These are phyloP conservation scores for Eleutherodactylus coqui DNA, from an alignment of 2,797 vertebrate genomes.

Conservation along the genomic window DNA sequence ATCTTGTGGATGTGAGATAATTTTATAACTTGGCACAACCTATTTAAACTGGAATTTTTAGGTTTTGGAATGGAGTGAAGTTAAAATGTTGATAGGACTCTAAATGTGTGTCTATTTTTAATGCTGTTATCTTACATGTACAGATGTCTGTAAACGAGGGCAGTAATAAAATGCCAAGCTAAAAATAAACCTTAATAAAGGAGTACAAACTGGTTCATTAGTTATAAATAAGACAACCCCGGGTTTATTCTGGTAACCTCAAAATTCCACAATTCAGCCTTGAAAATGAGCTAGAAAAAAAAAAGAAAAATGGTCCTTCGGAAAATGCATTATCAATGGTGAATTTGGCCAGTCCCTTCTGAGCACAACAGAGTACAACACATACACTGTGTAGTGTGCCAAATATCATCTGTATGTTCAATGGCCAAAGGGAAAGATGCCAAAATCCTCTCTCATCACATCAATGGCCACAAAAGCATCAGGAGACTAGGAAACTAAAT, in stretches of 20 bases:
- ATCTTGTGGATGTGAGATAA: too few species aligned
- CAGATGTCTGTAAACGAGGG: neutral
- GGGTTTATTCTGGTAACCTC: neutral
- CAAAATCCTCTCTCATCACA: constrained; percentile 57
- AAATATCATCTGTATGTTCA: constrained; percentile 62
- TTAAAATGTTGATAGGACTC: neutral
- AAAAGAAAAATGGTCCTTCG: constrained; percentile 44
- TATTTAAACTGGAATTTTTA: neutral
- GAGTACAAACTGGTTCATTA: neutral
- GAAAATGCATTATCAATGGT: constrained; percentile 64
- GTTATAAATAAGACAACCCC: neutral
- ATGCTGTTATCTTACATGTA: neutral
- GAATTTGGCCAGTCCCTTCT: constrained; percentile 39
- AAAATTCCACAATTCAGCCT: neutral
- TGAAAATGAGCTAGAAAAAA: constrained; percentile 36
- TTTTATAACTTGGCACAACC: too few species aligned
- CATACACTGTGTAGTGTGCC: constrained; percentile 62
- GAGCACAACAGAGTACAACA: constrained; percentile 64
- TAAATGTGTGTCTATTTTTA: neutral
- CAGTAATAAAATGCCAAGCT: neutral
- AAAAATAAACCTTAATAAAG: neutral
- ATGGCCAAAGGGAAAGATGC: constrained; percentile 47
- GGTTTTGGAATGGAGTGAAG: neutral
- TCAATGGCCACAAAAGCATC: neutral
- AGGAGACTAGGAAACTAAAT: too few species aligned